Evolutionary conservation across 2,888 invertebrate species (phyloP).

Genomic region (Tryphoninae sp.): DNA sequence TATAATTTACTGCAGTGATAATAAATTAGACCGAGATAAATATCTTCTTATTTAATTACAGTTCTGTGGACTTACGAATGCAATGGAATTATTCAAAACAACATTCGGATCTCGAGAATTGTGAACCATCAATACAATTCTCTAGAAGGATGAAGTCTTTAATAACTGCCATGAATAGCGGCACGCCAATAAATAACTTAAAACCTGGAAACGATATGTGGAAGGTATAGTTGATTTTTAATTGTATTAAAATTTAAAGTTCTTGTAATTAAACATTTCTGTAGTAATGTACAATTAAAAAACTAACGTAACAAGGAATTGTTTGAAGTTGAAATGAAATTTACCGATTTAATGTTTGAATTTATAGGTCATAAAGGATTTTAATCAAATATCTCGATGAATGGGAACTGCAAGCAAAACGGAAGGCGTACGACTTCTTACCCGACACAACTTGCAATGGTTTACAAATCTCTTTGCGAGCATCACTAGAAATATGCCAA

Average conservation of each 20-base stretch:
- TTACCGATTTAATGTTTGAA: neutral
- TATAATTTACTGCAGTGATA: constrained; percentile 2
- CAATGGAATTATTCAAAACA: constrained; percentile 43
- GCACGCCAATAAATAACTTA: constrained; percentile 34
- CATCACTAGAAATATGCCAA: too few relatives aligned
- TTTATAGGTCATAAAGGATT: constrained; percentile 42
- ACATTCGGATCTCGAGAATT: constrained; percentile 37
- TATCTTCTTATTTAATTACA: constrained; percentile 20
- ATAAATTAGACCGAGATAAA: neutral
- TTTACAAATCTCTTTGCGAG: constrained; percentile 15
- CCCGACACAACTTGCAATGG: constrained; percentile 36
- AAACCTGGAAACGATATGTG: constrained; percentile 36
- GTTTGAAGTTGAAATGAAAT: neutral
- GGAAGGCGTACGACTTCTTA: constrained; percentile 30
- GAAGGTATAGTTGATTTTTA: constrained; percentile 36
- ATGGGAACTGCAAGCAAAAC: constrained; percentile 36
- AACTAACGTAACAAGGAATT: constrained; percentile 1
- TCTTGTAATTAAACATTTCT: neutral
- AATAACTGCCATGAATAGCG: constrained; percentile 50
- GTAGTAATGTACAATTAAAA: constrained; percentile 1
- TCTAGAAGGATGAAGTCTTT: constrained; percentile 36
- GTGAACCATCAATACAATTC: constrained; percentile 20
- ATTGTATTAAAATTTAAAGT: neutral
- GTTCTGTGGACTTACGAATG: constrained; percentile 50
- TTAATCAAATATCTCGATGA: constrained; percentile 40